Evolutionary conservation across 2,113 vertebrate species (phyloP).

Genomic region (Xenopus borealis): DNA sequence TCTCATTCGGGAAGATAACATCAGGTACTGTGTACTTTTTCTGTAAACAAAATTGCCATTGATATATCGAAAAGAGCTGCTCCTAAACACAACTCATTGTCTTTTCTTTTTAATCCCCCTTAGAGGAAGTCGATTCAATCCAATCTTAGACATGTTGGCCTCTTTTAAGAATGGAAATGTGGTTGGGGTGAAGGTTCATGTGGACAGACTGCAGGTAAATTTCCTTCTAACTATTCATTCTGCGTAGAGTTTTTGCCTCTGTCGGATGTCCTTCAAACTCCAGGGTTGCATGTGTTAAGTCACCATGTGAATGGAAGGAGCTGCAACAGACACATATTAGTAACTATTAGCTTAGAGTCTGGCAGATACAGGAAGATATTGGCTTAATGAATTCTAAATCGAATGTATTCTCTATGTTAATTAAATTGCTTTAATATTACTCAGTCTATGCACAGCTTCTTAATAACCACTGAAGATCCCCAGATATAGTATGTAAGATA

Average conservation of each 20-base stretch:
- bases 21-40: conserved; percentile 70
- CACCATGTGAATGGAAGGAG: neutral
- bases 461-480: too few relatives aligned
- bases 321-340: neutral
- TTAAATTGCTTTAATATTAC: too few relatives aligned
- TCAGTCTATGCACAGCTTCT: too few relatives aligned
- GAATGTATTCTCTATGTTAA: too few relatives aligned
- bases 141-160: conserved; percentile 93
- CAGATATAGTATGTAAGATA: too few relatives aligned
- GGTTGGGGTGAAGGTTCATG: conserved; percentile 94
- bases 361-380: too few relatives aligned
- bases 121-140: conserved; percentile 95
- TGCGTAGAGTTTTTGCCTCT: neutral
- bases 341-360: neutral
- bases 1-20: conserved; percentile 95
- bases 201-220: conserved; percentile 91
- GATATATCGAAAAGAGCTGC: neutral
- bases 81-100: conserved; percentile 5
- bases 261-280: too few relatives aligned
- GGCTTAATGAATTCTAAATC: too few relatives aligned
- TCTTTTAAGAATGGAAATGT: conserved; percentile 89
- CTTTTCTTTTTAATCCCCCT: conserved; percentile 27
- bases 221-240: neutral
- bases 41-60: neutral
- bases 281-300: too few relatives aligned